phyloP scores from a whole-genome alignment of 2,888 invertebrate species.

The Melipona beecheii region DNA sequence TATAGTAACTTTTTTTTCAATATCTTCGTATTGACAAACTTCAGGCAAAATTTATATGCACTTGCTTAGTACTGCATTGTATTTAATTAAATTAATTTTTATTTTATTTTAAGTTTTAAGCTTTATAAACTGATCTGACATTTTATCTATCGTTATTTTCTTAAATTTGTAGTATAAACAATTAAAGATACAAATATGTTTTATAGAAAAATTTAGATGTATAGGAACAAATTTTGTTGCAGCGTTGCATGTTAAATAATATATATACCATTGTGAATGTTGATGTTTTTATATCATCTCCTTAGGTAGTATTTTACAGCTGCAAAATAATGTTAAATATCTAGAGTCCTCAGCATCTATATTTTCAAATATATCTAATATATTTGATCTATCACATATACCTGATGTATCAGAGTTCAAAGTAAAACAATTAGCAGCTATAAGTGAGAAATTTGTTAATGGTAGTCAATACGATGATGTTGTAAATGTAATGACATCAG shows the following conservation, averaged over 20 bases:
- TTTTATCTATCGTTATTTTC: neutral
- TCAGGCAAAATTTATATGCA: conserved; percentile 6
- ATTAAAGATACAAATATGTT: neutral
- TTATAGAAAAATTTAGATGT: neutral
- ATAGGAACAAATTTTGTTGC: conserved; percentile 18
- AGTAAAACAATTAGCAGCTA: conserved; percentile 38
- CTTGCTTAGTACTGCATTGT: conserved; percentile 6
- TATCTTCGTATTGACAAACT: conserved; percentile 50
- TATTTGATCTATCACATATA: conserved; percentile 28
- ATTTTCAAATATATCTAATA: conserved; percentile 45
- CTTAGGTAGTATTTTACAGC: conserved; percentile 46
- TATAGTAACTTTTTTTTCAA: conserved; percentile 10
- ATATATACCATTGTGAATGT: neutral
- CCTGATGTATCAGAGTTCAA: conserved; percentile 37
- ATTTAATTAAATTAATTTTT: conserved; percentile 35
- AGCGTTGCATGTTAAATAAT: conserved; percentile 19
- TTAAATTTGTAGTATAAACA: neutral
- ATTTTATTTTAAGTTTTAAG: conserved; percentile 2
- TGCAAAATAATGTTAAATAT: conserved; percentile 45
- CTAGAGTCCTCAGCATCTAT: conserved; percentile 40
- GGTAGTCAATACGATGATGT: conserved; percentile 61
- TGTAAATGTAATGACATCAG: conserved; percentile 40
- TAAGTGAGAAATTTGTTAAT: conserved; percentile 58
- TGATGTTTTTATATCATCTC: conserved; percentile 55
- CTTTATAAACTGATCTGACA: neutral